These are phyloP conservation scores for Adelges cooleyi DNA, from an alignment of 1,140 invertebrate species.

Conservation along the genomic window DNA sequence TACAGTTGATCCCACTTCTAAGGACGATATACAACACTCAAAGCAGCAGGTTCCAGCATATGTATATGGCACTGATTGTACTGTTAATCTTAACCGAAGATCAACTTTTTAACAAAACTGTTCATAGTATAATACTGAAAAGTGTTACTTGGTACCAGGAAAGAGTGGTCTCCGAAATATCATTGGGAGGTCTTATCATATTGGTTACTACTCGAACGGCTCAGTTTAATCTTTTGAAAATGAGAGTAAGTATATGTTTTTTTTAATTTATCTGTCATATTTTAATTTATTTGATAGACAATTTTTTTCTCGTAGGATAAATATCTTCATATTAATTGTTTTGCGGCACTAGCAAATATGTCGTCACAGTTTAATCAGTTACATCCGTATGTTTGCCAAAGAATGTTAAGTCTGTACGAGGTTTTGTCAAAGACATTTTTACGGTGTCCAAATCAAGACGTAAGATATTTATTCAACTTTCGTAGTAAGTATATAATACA, in stretches of 20 bases:
- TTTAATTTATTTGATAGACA: neutral
- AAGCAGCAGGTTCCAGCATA: conserved; percentile 88
- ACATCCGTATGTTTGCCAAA: conserved; percentile 92
- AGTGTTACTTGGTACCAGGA: conserved; percentile 87
- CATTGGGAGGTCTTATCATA: conserved; percentile 88
- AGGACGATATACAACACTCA: conserved; percentile 85
- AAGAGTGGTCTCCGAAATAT: conserved; percentile 76
- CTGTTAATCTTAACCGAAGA: conserved; percentile 94
- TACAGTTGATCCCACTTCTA: conserved; percentile 81
- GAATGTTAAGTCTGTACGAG: conserved; percentile 78
- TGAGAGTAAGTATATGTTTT: conserved; percentile 51
- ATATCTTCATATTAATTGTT: conserved; percentile 91
- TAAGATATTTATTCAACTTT: conserved; percentile 7
- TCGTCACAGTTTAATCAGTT: conserved; percentile 83
- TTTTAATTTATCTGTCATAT: neutral
- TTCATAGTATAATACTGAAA: conserved; percentile 83
- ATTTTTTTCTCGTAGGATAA: conserved; percentile 55
- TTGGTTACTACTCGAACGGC: conserved; percentile 90
- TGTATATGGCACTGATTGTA: conserved; percentile 98
- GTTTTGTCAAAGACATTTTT: conserved; percentile 58
- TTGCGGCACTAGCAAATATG: conserved; percentile 98
- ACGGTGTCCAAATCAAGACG: conserved; percentile 32
- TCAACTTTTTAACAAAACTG: conserved; percentile 82
- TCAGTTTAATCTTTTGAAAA: conserved; percentile 95
- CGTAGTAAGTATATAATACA: neutral